A percentile compares a stretch with the other conserved stretches of the same genome.
These are phyloP conservation scores for Scaeva pyrastri DNA, from an alignment of 2,888 invertebrate species.

Conservation along the genomic window DNA sequence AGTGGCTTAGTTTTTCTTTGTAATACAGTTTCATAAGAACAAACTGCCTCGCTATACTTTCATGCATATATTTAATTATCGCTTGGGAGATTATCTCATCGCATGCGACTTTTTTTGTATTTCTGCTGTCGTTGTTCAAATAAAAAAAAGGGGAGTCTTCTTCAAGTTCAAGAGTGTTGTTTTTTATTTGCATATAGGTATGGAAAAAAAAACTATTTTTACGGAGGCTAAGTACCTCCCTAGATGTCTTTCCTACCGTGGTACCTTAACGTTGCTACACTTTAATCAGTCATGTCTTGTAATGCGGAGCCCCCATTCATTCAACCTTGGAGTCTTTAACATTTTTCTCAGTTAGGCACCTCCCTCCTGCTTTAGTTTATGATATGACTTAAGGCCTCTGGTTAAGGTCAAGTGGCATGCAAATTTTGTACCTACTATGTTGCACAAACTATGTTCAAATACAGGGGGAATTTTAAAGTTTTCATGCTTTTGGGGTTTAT, in stretches of 20 bases:
- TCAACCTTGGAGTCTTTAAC: constrained; percentile 1
- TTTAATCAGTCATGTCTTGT: constrained; percentile 34
- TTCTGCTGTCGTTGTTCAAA: neutral
- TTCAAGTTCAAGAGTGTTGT: constrained; percentile 32
- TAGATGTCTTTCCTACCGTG: neutral
- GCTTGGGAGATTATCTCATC: neutral
- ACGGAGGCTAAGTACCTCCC: neutral
- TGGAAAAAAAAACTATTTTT: neutral
- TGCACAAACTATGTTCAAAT: constrained; percentile 22
- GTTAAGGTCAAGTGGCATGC: constrained; percentile 60
- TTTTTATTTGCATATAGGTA: constrained; percentile 30
- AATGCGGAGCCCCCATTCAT: constrained; percentile 21
- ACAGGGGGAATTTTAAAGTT: neutral
- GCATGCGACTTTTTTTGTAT: neutral
- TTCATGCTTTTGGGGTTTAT: neutral
- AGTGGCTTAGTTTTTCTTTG: constrained; percentile 45
- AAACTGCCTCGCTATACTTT: neutral
- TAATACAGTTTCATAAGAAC: neutral
- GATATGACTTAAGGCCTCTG: constrained; percentile 38
- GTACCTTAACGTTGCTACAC: neutral
- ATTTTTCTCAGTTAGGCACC: neutral
- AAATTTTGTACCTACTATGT: constrained; percentile 9
- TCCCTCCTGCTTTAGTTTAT: no score
- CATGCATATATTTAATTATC: constrained; percentile 45
- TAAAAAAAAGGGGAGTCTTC: constrained; percentile 22